phyloP scores from a whole-genome alignment of 2,113 vertebrate species.

The Climacteris rufus region DNA sequence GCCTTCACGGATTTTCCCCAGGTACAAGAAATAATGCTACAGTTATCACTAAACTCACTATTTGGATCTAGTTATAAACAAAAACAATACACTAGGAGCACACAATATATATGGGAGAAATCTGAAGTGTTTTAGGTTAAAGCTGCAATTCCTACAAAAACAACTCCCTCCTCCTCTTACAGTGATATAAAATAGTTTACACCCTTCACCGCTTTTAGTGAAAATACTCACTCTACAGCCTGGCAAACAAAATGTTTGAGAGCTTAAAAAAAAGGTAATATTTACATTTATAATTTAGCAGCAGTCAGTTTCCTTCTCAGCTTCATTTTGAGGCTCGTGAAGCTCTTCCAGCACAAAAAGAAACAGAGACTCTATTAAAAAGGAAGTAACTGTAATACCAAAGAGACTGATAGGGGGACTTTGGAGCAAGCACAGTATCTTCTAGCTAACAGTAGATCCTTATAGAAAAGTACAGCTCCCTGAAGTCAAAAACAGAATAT shows the following conservation, averaged over 20 bases:
- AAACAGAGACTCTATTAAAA: not conserved
- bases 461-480: not conserved
- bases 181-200: not conserved
- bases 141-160: not conserved
- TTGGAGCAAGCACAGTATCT: not conserved
- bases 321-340: not conserved
- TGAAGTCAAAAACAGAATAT: not conserved
- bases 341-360: not conserved
- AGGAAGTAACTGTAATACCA: slow-evolving; percentile 23
- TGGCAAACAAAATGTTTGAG: not conserved
- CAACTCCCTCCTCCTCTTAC: not conserved
- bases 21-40: not conserved
- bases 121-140: not conserved
- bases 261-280: not conserved
- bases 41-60: not conserved
- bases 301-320: not conserved
- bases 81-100: not conserved
- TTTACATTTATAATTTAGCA: not conserved
- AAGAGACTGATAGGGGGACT: not conserved
- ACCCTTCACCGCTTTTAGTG: not conserved
- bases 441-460: not conserved
- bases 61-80: not conserved
- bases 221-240: not conserved
- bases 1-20: not conserved
- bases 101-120: not conserved